Evolutionary conservation across 2,113 vertebrate species (phyloP).

Genomic region (Pluvianellus socialis): DNA sequence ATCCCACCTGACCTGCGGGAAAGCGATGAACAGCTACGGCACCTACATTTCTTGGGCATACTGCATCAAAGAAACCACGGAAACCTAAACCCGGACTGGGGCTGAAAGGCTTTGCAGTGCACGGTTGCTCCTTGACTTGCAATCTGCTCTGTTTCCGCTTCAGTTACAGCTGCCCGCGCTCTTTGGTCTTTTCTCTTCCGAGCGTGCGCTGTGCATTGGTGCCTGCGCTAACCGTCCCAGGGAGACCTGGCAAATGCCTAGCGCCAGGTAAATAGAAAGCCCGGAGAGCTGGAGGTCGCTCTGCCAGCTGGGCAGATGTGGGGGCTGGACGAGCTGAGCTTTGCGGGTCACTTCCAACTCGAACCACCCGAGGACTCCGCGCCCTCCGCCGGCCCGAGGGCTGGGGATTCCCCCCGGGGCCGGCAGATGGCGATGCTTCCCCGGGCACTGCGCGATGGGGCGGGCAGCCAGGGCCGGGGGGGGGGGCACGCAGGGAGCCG

Average conservation of each 20-base stretch:
- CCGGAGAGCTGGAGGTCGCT: too few relatives aligned
- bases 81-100: neutral
- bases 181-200: neutral
- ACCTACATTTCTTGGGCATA: neutral
- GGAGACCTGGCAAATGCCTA: neutral
- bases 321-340: accelerated
- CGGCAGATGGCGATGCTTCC: neutral
- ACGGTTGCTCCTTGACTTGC: neutral
- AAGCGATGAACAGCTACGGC: neutral
- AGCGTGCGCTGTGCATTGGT: neutral
- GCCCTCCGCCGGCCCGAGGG: neutral
- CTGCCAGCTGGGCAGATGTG: neutral
- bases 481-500: too few relatives aligned
- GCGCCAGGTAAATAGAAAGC: neutral
- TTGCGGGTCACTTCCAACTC: neutral
- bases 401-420: neutral
- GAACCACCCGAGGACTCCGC: accelerated
- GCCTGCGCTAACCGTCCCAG: neutral
- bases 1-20: neutral
- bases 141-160: neutral
- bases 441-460: too few relatives aligned
- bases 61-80: neutral
- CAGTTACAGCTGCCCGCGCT: neutral
- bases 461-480: neutral
- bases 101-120: neutral